Conservation (phyloP, 2,797 vertebrate species). For the Simalia tracyae region DNA sequence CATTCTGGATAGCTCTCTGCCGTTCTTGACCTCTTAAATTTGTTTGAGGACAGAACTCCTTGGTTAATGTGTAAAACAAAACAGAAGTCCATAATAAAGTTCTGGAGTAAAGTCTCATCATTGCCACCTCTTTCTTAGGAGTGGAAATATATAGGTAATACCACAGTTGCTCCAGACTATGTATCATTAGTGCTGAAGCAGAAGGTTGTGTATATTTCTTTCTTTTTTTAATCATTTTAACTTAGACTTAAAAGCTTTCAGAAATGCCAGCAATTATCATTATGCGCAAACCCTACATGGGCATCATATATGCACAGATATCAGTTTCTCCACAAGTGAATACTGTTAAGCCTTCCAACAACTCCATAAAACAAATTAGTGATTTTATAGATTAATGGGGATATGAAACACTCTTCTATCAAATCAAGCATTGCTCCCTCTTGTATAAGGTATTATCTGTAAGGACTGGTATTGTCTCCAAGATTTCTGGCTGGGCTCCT, state of each 20-base stretch:
- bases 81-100: neutral
- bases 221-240: neutral
- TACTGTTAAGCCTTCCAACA: neutral
- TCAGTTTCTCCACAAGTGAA: neutral
- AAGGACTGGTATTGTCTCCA: neutral
- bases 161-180: neutral
- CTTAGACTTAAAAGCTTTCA: neutral
- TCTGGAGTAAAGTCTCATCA: neutral
- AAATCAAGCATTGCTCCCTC: neutral
- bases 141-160: rapidly evolving
- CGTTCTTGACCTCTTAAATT: neutral
- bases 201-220: neutral
- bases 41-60: rapidly evolving
- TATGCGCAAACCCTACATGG: neutral
- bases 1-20: neutral
- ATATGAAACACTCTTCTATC: no score
- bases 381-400: neutral
- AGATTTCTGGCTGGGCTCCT: neutral
- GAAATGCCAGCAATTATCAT: neutral
- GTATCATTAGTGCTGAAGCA: neutral
- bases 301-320: neutral
- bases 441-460: neutral
- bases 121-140: neutral
- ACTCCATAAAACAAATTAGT: neutral
- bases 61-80: neutral